These are phyloP conservation scores for Rhincodon typus DNA, from an alignment of 2,797 vertebrate genomes.

Conservation along the genomic window DNA sequence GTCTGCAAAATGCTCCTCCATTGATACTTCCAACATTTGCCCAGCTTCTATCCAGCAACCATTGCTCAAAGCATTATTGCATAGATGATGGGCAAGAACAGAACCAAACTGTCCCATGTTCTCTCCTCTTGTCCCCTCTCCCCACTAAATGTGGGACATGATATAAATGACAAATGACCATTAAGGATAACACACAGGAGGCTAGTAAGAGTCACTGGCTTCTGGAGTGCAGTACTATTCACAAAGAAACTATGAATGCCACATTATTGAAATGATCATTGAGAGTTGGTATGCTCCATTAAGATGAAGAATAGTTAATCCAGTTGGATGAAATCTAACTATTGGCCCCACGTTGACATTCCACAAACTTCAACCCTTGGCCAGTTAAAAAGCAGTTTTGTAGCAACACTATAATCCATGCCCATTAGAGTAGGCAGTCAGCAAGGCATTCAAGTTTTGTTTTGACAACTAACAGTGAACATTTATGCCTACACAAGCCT, in stretches of 20 bases:
- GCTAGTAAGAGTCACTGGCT: neutral
- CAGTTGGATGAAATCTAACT: neutral
- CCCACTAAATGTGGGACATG: neutral
- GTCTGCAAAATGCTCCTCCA: too few species aligned
- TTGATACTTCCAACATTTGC: too few species aligned
- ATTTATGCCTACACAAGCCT: neutral
- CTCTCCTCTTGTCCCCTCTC: neutral
- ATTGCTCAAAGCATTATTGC: neutral
- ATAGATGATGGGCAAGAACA: neutral
- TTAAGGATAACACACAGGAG: neutral
- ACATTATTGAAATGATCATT: neutral
- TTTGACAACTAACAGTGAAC: neutral
- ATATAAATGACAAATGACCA: neutral
- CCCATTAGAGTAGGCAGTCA: neutral
- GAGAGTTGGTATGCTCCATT: neutral
- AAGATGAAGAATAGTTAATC: neutral
- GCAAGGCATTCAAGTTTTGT: neutral
- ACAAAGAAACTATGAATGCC: neutral
- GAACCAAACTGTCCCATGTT: too few species aligned
- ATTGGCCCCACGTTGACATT: neutral
- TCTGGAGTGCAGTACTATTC: neutral
- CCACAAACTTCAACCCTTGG: neutral
- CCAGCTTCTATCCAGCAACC: neutral
- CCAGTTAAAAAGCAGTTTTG: neutral
- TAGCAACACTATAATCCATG: too few species aligned